Percentiles rank a stretch among this genome's conserved stretches.
phyloP scores from a whole-genome alignment of 2,797 vertebrate species.

The Peromyscus aztecus region DNA sequence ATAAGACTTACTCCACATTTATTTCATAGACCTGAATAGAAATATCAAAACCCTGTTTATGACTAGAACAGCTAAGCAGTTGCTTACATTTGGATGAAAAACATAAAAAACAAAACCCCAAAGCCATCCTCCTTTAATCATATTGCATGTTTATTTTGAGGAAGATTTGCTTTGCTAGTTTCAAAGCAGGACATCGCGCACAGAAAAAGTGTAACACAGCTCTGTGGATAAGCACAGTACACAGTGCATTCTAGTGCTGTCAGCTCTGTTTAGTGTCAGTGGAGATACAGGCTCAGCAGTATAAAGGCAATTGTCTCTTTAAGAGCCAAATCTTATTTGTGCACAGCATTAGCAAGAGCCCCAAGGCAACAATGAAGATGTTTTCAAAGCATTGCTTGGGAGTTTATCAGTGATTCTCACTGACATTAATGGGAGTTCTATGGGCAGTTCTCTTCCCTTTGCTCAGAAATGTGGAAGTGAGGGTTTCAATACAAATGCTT shows the following conservation, averaged over 20 bases:
- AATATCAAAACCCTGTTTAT: not conserved
- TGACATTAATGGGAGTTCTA: conserved; percentile 58
- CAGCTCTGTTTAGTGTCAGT: conserved; percentile 52
- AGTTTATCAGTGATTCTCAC: conserved; percentile 38
- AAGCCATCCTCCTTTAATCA: not conserved
- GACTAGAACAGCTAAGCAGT: not conserved
- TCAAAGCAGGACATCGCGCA: conserved; percentile 58
- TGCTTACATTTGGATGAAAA: not conserved
- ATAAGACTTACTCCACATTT: not conserved
- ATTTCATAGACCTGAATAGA: not conserved
- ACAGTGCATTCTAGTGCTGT: conserved; percentile 33
- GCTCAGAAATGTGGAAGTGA: conserved; percentile 66
- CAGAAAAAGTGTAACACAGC: conserved; percentile 44
- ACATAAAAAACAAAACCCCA: not conserved
- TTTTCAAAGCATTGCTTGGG: conserved; percentile 62
- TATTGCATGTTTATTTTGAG: conserved; percentile 31
- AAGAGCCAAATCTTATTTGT: conserved; percentile 62
- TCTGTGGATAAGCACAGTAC: not conserved
- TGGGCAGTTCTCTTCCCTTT: conserved; percentile 1
- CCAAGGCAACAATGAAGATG: conserved; percentile 64
- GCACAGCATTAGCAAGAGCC: conserved; percentile 54
- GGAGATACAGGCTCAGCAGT: conserved; percentile 28
- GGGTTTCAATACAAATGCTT: conserved; percentile 35
- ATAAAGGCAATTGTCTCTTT: conserved; percentile 65
- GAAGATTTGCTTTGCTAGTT: conserved; percentile 59